phyloP scores from a whole-genome alignment of 1,140 invertebrate species.

The Drosophila seguyi region DNA sequence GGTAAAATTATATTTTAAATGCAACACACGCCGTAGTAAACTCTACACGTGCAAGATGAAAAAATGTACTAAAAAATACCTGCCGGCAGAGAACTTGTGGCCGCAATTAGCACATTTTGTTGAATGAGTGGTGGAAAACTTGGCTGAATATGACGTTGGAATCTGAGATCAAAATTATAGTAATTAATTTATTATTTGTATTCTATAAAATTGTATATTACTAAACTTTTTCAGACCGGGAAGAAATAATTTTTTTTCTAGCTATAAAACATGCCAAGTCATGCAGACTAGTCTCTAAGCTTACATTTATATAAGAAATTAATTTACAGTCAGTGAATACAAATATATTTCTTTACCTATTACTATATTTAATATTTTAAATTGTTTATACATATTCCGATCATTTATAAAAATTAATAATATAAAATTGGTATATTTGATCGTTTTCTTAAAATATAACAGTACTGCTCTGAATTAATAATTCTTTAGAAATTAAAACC shows the following conservation, averaged over 20 bases:
- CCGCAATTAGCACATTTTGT: background rate
- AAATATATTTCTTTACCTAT: no score
- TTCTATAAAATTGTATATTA: background rate
- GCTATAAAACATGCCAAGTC: no score
- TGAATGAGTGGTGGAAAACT: background rate
- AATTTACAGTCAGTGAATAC: no score
- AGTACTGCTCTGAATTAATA: background rate
- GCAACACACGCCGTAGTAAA: constrained; percentile 37
- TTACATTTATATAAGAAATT: no score
- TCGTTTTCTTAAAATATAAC: background rate
- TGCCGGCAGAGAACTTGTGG: background rate
- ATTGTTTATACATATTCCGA: background rate
- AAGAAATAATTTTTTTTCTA: background rate
- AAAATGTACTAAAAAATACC: constrained; percentile 20
- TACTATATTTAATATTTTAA: no score
- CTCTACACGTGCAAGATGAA: constrained; percentile 3
- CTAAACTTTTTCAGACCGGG: background rate
- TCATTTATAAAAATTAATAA: background rate
- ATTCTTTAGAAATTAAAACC: background rate
- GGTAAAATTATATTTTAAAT: constrained; percentile 42
- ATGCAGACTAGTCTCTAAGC: no score
- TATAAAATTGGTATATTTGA: background rate
- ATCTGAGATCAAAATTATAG: background rate
- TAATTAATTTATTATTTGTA: background rate
- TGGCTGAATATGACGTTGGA: background rate